phyloP scores from a whole-genome alignment of 2,113 vertebrate species.

The Pterocles burchelli region DNA sequence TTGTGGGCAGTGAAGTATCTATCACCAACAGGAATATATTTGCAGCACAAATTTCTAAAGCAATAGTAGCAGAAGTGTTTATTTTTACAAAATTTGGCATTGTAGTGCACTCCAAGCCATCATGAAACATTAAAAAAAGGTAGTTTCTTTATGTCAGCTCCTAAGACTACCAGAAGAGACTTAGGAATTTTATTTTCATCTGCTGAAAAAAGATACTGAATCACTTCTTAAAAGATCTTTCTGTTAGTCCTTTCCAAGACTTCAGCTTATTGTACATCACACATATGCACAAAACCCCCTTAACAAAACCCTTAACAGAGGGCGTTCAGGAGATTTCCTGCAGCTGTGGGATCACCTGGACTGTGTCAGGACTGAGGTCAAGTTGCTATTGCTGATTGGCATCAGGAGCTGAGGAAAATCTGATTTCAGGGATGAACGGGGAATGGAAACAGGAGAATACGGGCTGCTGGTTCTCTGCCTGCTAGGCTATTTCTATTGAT shows the following conservation, averaged over 20 bases:
- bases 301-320: background rate
- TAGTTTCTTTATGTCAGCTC: background rate
- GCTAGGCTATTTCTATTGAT: background rate
- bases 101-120: background rate
- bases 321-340: background rate
- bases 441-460: background rate
- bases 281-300: accelerated
- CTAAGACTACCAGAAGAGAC: background rate
- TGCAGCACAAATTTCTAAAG: background rate
- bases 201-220: background rate
- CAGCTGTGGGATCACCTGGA: accelerated
- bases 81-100: background rate
- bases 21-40: background rate
- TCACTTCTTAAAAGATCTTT: background rate
- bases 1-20: background rate
- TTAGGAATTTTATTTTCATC: background rate
- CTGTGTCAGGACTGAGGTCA: background rate
- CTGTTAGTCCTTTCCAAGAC: background rate
- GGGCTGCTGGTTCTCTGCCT: background rate
- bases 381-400: background rate
- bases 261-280: background rate
- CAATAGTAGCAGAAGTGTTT: background rate
- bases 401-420: accelerated
- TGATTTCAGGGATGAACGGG: background rate
- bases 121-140: background rate